Percentiles rank a stretch among this genome's conserved stretches.
phyloP scores from a whole-genome alignment of 2,888 invertebrate genomes.

The Ichneumoninae sp. region DNA sequence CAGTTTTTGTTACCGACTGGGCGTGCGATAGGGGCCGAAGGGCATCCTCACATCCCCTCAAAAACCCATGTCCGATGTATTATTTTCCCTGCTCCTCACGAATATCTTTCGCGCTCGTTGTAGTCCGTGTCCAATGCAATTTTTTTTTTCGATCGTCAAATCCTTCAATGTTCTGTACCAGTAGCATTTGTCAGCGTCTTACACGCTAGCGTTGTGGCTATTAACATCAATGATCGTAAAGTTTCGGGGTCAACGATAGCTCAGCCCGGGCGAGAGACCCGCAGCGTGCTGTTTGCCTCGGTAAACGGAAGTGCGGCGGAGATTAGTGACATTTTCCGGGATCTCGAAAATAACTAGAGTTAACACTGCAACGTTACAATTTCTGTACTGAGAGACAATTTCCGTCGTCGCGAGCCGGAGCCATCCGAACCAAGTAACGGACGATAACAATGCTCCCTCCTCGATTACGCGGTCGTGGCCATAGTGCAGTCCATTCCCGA shows the following conservation, averaged over 20 bases:
- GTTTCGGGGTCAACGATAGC: slow-evolving; percentile 39
- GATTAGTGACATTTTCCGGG: not conserved
- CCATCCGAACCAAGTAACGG: not conserved
- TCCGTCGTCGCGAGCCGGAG: not conserved
- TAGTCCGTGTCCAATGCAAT: not conserved
- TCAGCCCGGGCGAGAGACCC: not conserved
- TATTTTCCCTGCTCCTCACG: too few species aligned
- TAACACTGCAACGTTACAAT: not conserved
- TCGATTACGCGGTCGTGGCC: not conserved
- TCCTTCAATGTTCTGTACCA: not conserved
- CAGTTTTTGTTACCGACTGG: too few species aligned
- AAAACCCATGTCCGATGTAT: too few species aligned
- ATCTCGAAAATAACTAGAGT: not conserved
- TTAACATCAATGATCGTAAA: not conserved
- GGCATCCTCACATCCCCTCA: too few species aligned
- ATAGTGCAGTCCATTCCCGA: not conserved
- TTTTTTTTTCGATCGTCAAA: not conserved
- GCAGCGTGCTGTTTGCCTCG: not conserved
- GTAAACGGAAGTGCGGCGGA: not conserved
- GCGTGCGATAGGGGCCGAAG: too few species aligned
- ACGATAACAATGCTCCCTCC: not conserved
- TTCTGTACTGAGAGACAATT: not conserved
- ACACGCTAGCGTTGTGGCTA: not conserved
- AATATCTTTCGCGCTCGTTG: too few species aligned
- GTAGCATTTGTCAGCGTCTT: not conserved